A percentile compares a stretch with the other conserved stretches of the same genome.
Conservation (phyloP, 2,113 vertebrate genomes). For the Peucedramus taeniatus region DNA sequence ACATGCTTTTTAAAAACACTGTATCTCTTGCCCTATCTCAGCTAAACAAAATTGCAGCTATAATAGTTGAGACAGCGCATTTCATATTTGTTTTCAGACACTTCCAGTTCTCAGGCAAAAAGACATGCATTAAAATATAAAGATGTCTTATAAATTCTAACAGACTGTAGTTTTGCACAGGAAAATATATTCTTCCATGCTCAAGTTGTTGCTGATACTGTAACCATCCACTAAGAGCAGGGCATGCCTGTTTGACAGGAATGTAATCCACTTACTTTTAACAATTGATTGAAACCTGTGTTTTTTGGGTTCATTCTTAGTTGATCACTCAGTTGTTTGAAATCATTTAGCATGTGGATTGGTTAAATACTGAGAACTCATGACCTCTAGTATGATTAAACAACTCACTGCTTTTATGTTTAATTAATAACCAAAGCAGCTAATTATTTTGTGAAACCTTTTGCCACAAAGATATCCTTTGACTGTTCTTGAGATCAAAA, state of each 20-base stretch:
- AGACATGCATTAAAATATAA: background rate
- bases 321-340: background rate
- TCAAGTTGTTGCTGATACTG: background rate
- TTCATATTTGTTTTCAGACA: background rate
- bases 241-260: background rate
- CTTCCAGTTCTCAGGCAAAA: background rate
- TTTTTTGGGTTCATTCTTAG: background rate
- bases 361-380: background rate
- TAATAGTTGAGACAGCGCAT: background rate
- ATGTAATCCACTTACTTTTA: background rate
- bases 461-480: background rate
- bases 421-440: slow-evolving; percentile 1
- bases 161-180: background rate
- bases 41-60: background rate
- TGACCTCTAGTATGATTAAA: background rate
- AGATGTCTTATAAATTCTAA: background rate
- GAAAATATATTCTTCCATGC: background rate
- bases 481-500: slow-evolving; percentile 24
- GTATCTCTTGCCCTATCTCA: background rate
- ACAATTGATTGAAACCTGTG: background rate
- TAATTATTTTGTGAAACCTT: slow-evolving; percentile 22
- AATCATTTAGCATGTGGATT: background rate
- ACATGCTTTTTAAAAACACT: background rate
- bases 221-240: background rate
- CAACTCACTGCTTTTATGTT: background rate